These are phyloP conservation scores for Silurus glanis DNA, from an alignment of 2,113 vertebrate species.

Conservation along the genomic window DNA sequence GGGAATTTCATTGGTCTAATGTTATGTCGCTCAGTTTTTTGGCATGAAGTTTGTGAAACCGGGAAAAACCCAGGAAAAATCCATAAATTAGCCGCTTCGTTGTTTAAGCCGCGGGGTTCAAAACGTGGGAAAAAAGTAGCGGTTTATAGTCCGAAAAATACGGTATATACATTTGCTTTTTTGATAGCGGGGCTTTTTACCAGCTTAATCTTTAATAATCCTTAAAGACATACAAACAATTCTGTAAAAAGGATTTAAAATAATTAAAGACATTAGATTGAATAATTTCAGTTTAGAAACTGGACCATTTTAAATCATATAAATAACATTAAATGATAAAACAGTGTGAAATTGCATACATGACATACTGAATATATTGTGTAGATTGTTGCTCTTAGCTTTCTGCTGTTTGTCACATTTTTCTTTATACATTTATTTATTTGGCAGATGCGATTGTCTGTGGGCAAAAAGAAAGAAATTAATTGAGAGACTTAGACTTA, in stretches of 20 bases:
- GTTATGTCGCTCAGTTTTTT: too few species aligned
- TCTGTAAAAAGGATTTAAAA: background rate
- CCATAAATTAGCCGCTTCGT: too few species aligned
- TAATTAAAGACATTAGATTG: background rate
- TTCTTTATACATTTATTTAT: background rate
- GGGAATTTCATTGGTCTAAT: too few species aligned
- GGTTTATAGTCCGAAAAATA: too few species aligned
- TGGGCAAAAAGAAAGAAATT: background rate
- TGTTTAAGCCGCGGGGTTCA: too few species aligned
- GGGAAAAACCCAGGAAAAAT: too few species aligned
- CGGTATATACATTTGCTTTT: background rate
- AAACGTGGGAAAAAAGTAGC: too few species aligned
- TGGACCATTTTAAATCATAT: background rate
- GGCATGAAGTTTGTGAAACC: too few species aligned
- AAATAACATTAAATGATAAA: background rate
- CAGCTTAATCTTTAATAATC: background rate
- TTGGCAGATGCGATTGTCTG: background rate
- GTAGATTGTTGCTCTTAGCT: background rate
- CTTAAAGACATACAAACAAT: background rate
- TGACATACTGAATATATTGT: background rate
- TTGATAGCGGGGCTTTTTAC: background rate
- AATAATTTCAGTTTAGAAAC: background rate
- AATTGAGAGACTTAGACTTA: background rate
- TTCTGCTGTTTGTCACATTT: background rate
- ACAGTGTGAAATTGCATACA: background rate